Percentiles rank a stretch among this genome's conserved stretches.
These are phyloP conservation scores for Elmis aenea DNA, from an alignment of 2,888 invertebrate genomes.

Conservation along the genomic window DNA sequence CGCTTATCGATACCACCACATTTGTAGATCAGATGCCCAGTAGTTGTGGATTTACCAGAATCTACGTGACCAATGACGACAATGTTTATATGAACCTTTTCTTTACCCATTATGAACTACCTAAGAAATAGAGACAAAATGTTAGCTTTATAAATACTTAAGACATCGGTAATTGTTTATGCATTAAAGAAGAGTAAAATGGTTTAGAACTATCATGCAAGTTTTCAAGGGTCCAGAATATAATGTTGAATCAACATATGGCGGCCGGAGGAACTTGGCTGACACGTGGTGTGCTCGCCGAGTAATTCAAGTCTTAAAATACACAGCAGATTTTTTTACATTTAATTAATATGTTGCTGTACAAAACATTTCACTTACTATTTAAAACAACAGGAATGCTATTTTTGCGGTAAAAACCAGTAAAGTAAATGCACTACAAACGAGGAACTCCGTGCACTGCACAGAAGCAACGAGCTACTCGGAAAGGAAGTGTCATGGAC, in stretches of 20 bases:
- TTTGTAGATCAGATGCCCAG: slow-evolving; percentile 99
- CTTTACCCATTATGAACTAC: slow-evolving; percentile 82
- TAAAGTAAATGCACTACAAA: slow-evolving; percentile 33
- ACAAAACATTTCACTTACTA: slow-evolving; percentile 35
- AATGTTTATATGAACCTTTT: slow-evolving; percentile 98
- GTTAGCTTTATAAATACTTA: background rate
- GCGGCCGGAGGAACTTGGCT: slow-evolving; percentile 14
- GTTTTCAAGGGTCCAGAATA: too few species aligned
- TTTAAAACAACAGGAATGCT: slow-evolving; percentile 35
- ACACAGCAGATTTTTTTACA: too few species aligned
- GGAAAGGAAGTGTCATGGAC: slow-evolving; percentile 40
- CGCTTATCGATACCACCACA: slow-evolving; percentile 99
- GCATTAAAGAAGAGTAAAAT: slow-evolving; percentile 4
- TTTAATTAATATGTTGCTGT: too few species aligned
- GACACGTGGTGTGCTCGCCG: slow-evolving; percentile 19
- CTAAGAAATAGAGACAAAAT: slow-evolving; percentile 4
- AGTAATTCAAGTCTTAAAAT: too few species aligned
- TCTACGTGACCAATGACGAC: slow-evolving; percentile 99
- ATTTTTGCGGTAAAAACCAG: too few species aligned
- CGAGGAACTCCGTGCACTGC: too few species aligned
- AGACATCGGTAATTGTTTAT: background rate
- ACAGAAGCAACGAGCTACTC: slow-evolving; percentile 43
- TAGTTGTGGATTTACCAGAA: slow-evolving; percentile 98
- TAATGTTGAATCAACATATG: slow-evolving; percentile 21
- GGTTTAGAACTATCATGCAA: slow-evolving; percentile 1